Evolutionary conservation across 1,140 invertebrate species (phyloP), one percentile per base, ranked within the genome.

Genomic region (Lethocerus indicus): DNA sequence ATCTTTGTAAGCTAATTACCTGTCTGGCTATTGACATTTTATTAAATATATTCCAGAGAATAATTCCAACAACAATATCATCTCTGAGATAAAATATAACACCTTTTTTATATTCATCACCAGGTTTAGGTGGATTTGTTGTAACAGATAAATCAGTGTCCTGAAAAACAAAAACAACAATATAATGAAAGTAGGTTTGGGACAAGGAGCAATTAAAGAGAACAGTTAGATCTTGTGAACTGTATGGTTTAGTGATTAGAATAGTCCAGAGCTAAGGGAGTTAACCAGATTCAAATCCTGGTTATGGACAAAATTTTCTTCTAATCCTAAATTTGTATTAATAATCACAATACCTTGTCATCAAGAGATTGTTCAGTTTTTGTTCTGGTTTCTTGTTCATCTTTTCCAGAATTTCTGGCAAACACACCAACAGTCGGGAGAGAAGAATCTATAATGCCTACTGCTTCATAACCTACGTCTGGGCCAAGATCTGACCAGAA

Each of bases 401-500:
- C 55, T 16, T 61, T 59, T 57, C 76, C 68, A 50, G 65, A 66
- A 16, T 70, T 70, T 47, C 63, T 62, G 63, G 81, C 81, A 68
- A 93, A 95, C 1, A 96, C 83, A 24, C 79, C 83, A 25, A 93
- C 82, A 1, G 92, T 96, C 37, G 79, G 83, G 40, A 96, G 65
- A 6, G 71, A 66, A 1, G 89, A 82, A 67, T 97, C 89, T n/a
- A 94, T 74, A 40, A 93, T 75, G 29, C 93, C 93, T 56, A 96
- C 85, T 1, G 87, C 92, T 74, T 95, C 89, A 61, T 85, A 91
- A 18, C 87, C 88, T 51, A 94, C 75, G 50, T 87, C 76, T n/a
- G 85, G 79, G n/a, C 89, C 89, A 24, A 96, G 67, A 69, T 95
- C 90, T 23, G 87, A 93, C 90, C 90, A 94, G 62, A 85, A 87